Evolutionary conservation across 1,140 invertebrate species (phyloP), one percentile per base, ranked within the genome.

Genomic region (Dryas iulia): DNA sequence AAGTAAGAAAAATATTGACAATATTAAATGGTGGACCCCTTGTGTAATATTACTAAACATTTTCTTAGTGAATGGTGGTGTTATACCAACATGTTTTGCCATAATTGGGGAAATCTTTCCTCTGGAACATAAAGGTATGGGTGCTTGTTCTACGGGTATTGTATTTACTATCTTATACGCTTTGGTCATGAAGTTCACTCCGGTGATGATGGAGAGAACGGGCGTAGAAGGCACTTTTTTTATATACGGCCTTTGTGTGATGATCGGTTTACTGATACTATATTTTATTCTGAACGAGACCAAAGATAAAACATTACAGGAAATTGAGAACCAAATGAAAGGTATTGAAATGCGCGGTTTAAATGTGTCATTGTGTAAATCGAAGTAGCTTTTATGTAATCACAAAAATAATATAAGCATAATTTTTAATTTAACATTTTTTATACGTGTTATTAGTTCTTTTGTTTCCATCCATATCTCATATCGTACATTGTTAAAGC

Each of bases 221-320:
- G 77, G 79, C 1, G 57, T 82, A 5, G 59, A 77, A 26, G 78
- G 79, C 8, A 79, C 75, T 10, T 82, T 81, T 61, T 47, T 53
- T n/a, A 69, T 82, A 7, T 84, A 74, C 33, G 78, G 66, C 6
- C n/a, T 66, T 0, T 62, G 47, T 58, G 60, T 84, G n/a, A 21
- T 61, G 2, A 6, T 80, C 21, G 72, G 59, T 68, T 67, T 84
- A 11, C 23, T 73, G 0, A 57, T 79, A 39, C 63, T 84, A 12
- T 76, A 72, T 60, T 69, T 76, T 47, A 73, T 80, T 23, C 66
- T 86, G 26, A 80, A 74, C 8, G 84, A 86, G 68, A 86, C 84
- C 0, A 86, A 84, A 66, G 82, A 84, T 68, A 82, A 69, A 58
- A 81, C 84, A 5, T 71, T 86, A n/a, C 79, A 77, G 72, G 72